Conservation (phyloP, 2,888 invertebrate species). For the Polia nebulosa region DNA sequence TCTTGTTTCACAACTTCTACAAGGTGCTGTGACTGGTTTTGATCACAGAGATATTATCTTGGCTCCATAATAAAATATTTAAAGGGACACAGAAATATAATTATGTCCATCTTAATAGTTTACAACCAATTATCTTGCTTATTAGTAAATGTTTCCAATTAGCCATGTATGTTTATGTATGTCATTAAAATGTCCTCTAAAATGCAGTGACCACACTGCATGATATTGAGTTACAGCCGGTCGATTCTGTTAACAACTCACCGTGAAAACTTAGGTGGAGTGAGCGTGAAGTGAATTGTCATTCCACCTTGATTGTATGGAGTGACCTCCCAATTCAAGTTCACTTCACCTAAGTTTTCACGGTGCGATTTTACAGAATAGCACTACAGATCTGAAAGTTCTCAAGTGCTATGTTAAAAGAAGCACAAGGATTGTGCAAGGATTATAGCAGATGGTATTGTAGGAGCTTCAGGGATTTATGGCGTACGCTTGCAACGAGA, state of each 20-base stretch:
- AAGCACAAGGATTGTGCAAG: too few species aligned
- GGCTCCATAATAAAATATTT: conserved; percentile 35
- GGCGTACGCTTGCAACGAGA: too few species aligned
- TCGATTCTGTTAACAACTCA: too few species aligned
- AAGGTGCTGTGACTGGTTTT: not conserved
- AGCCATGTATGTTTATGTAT: conserved; percentile 30
- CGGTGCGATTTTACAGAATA: too few species aligned
- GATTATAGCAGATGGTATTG: too few species aligned
- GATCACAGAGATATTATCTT: conserved; percentile 34
- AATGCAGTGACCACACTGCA: not conserved
- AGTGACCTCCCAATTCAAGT: too few species aligned
- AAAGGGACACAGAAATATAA: not conserved
- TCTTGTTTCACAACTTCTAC: not conserved
- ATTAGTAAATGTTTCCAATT: conserved; percentile 26
- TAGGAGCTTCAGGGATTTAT: too few species aligned
- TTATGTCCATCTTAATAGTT: conserved; percentile 23
- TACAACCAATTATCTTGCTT: conserved; percentile 29
- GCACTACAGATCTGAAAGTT: conserved; percentile 10
- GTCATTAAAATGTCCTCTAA: conserved; percentile 4
- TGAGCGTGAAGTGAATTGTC: too few species aligned
- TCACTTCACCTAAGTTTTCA: too few species aligned
- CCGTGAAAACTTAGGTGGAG: too few species aligned
- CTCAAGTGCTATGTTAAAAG: not conserved
- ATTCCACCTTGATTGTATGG: too few species aligned
- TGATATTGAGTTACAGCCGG: conserved; percentile 8